Conservation (phyloP, 1,140 invertebrate genomes). For the Anastatus disparis region DNA sequence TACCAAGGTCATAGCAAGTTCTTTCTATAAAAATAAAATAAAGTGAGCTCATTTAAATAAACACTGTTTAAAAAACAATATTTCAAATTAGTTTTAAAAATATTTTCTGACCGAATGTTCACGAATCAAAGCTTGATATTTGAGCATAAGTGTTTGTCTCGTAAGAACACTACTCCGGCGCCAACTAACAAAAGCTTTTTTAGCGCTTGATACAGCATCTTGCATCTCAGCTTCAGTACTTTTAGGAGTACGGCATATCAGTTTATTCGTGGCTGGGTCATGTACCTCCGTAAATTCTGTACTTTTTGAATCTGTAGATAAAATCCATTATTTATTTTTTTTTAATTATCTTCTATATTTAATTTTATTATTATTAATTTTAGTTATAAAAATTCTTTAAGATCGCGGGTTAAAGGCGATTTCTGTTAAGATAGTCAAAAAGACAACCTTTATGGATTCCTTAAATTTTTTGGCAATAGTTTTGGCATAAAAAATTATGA, state of each 20-base stretch:
- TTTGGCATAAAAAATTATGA: no score
- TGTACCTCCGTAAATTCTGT: slow-evolving; percentile 94
- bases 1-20: slow-evolving; percentile 92
- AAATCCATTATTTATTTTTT: slow-evolving; percentile 3
- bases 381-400: no score
- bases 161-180: slow-evolving; percentile 91
- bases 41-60: not conserved
- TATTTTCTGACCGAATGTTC: slow-evolving; percentile 74
- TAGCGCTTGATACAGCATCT: slow-evolving; percentile 86
- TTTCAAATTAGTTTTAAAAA: not conserved
- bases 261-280: slow-evolving; percentile 91
- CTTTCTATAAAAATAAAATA: slow-evolving; percentile 67
- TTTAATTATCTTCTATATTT: no score
- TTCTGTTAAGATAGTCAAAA: no score
- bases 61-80: not conserved
- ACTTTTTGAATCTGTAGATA: slow-evolving; percentile 83
- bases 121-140: slow-evolving; percentile 83
- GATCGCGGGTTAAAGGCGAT: no score
- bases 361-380: no score
- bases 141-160: slow-evolving; percentile 96
- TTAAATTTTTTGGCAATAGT: no score
- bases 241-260: slow-evolving; percentile 87
- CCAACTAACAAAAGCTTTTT: slow-evolving; percentile 88
- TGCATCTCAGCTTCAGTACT: slow-evolving; percentile 93
- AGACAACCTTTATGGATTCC: no score